A percentile compares a stretch with the other conserved stretches of the same genome.
Conservation (phyloP, 30 jellyfish, hydroid and myxozoan genomes). For the Hydra vulgaris region DNA sequence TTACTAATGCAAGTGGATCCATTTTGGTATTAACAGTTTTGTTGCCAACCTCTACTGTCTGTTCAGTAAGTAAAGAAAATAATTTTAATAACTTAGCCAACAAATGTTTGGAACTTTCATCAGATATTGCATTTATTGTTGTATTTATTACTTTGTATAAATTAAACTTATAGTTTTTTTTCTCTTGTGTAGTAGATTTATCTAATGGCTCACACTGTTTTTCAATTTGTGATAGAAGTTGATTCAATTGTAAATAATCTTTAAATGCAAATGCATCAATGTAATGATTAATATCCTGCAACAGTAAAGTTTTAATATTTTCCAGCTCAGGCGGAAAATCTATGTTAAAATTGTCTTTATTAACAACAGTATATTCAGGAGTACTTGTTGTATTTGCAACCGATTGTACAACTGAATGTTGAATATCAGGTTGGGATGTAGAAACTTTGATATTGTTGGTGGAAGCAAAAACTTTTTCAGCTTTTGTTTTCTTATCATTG, state of each 20-base stretch:
- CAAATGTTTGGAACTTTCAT: constrained; percentile 69
- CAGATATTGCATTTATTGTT: constrained; percentile 73
- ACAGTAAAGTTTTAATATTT: background rate
- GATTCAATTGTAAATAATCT: constrained; percentile 24
- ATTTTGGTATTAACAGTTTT: constrained; percentile 37
- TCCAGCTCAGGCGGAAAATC: constrained; percentile 13
- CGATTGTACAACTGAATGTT: background rate
- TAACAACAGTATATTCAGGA: background rate
- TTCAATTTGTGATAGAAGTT: constrained; percentile 16
- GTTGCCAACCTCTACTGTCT: constrained; percentile 29
- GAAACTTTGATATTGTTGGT: constrained; percentile 9
- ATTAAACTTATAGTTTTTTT: constrained; percentile 42
- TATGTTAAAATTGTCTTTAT: background rate
- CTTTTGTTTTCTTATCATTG: constrained; percentile 25
- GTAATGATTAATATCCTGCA: constrained; percentile 10
- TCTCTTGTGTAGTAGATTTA: constrained; percentile 10
- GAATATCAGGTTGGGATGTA: background rate
- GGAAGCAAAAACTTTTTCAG: constrained; percentile 31
- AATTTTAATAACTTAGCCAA: constrained; percentile 47
- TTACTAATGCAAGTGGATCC: constrained; percentile 52
- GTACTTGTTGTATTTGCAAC: background rate
- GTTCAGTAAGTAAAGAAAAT: constrained; percentile 38
- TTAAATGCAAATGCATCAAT: constrained; percentile 37
- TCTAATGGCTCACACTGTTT: constrained; percentile 17
- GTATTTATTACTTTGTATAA: constrained; percentile 55